phyloP scores from a whole-genome alignment of 1,140 invertebrate genomes.

The Potamilus streckersoni region DNA sequence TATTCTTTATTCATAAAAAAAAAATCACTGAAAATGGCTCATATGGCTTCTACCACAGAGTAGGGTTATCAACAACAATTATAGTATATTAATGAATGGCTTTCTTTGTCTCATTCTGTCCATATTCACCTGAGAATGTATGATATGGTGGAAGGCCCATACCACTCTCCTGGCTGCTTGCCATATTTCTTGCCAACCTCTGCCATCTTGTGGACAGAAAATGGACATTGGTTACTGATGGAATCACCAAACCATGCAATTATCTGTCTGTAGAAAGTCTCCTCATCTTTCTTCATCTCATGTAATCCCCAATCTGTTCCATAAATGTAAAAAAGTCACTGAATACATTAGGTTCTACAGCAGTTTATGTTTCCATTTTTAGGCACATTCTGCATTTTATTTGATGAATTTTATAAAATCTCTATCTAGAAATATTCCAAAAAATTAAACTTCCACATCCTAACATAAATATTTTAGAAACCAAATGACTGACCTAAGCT shows the following conservation, averaged over 20 bases:
- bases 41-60: no score
- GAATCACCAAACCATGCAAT: conserved; percentile 90
- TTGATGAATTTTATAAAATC: background rate
- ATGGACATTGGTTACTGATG: conserved; percentile 78
- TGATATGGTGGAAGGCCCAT: conserved; percentile 97
- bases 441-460: background rate
- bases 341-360: background rate
- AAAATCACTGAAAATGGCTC: no score
- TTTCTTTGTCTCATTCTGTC: no score
- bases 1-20: no score
- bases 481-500: no score
- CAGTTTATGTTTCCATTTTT: background rate
- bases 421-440: background rate
- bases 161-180: conserved; percentile 98
- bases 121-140: conserved; percentile 89
- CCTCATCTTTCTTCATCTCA: conserved; percentile 70
- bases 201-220: conserved; percentile 96
- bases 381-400: background rate
- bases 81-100: no score
- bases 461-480: no score
- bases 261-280: conserved; percentile 86
- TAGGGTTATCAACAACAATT: no score
- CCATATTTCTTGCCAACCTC: conserved; percentile 92
- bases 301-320: conserved; percentile 67
- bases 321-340: conserved; percentile 5